Evolutionary conservation across 2,888 invertebrate species (phyloP).

Genomic region (Cheilosia vulpina): DNA sequence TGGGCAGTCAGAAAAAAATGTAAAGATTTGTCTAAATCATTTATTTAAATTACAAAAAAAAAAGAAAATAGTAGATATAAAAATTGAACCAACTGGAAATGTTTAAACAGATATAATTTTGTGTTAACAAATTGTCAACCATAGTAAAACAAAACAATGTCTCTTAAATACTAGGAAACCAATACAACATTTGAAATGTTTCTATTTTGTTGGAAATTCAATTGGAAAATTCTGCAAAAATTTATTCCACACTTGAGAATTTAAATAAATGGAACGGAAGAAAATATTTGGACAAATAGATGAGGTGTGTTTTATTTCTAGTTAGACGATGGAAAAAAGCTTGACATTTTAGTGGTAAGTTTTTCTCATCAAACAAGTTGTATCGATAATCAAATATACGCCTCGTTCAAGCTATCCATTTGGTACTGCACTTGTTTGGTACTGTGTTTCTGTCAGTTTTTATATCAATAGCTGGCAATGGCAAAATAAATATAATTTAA

Average conservation of each 20-base stretch:
- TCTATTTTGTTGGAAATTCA: conserved; percentile 34
- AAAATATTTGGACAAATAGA: conserved; percentile 76
- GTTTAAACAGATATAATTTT: conserved; percentile 1
- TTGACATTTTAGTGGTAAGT: too few species aligned
- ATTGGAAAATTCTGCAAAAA: conserved; percentile 22
- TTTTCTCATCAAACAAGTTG: too few species aligned
- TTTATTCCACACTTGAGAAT: conserved; percentile 64
- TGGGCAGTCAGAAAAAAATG: conserved; percentile 79
- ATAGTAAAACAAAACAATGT: conserved; percentile 31
- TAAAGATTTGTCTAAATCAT: conserved; percentile 78
- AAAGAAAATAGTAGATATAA: conserved; percentile 30
- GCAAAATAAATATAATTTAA: too few species aligned
- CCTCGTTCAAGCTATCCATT: too few species aligned
- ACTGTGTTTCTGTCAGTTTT: too few species aligned
- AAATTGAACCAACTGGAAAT: background rate
- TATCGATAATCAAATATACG: too few species aligned
- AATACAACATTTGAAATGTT: conserved; percentile 11
- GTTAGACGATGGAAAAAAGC: background rate
- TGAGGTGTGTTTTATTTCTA: conserved; percentile 49
- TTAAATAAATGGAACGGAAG: conserved; percentile 73
- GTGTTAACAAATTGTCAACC: conserved; percentile 32
- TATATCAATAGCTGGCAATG: too few species aligned
- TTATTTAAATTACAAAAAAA: conserved; percentile 71
- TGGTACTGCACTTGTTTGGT: too few species aligned
- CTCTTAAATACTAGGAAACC: conserved; percentile 9